Evolutionary conservation across 1,140 invertebrate species (phyloP), one percentile per base, ranked within the genome.

Genomic region (Drosophila oshimai): DNA sequence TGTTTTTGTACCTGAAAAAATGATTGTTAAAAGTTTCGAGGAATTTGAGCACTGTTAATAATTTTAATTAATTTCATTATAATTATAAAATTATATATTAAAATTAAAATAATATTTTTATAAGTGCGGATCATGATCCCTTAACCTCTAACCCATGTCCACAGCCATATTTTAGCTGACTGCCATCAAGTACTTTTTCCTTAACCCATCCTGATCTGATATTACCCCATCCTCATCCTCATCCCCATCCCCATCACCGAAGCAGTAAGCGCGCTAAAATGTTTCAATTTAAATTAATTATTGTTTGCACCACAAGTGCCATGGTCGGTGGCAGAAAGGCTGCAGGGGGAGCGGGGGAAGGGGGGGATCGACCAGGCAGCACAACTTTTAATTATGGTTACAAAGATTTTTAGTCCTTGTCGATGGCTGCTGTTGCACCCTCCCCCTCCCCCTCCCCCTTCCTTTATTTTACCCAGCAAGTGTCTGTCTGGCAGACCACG

Each of bases 241-340:
- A n/a, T 20, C n/a, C 10, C n/a, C 0, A 3, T 2, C 6, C n/a
- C 12, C 7, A 15, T 24, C 6, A 12, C 50, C 22, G 26, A 13
- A 24, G 45, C 61, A 51, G 67, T 53, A 45, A 70, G 46, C 41
- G 61, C 72, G 81, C 81, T 80, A 77, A 87, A 86, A 87, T 86
- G 81, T 87, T 86, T 86, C 81, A 86, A 86, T 86, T 86, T 86
- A 86, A 86, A 86, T 86, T 86, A 86, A 86, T 86, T 86, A 86
- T 86, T 86, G 81, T 86, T 86, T 86, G 81, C 73, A 69, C 81
- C 76, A 86, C 81, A 86, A 86, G 81, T 80, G 76, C 61, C 75
- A 61, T 61, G 47, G 45, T 49, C 41, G 47, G 31, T n/a, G 22
- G 31, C 24, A 33, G 37, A 36, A 22, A 29, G 28, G 39, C 29